A percentile compares a stretch with the other conserved stretches of the same genome.
Evolutionary conservation across 2,113 vertebrate genomes (phyloP).

Genomic region (Bambusicola thoracicus): DNA sequence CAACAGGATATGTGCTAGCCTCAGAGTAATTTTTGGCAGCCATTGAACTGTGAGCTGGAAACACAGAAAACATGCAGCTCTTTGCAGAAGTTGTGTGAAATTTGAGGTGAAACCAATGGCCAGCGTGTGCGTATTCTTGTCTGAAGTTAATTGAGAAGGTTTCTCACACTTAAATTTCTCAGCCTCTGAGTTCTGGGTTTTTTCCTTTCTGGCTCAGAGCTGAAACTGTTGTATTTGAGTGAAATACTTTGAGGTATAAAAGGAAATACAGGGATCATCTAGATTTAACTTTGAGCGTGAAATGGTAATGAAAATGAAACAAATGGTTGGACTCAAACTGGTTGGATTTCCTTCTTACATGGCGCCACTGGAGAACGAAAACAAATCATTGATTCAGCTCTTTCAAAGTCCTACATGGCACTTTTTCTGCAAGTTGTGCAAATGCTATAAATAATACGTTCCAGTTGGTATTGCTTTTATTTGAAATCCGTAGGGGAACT

Average conservation of each 20-base stretch:
- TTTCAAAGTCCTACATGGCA: not conserved
- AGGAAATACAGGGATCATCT: not conserved
- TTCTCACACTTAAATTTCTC: not conserved
- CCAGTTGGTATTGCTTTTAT: not conserved
- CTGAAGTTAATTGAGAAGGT: not conserved
- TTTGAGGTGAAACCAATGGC: constrained; percentile 12
- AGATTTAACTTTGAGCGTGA: not conserved
- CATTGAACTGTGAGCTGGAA: constrained; percentile 32
- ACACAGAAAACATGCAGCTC: not conserved
- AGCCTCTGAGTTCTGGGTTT: not conserved
- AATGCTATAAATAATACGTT: not conserved
- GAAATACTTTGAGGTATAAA: not conserved
- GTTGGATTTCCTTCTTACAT: not conserved
- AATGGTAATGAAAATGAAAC: not conserved
- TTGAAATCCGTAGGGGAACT: not conserved
- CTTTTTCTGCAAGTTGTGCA: not conserved
- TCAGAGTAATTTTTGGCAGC: too few species aligned
- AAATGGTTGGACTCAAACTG: not conserved
- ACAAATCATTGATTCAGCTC: not conserved
- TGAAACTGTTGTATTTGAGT: not conserved
- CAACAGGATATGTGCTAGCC: too few species aligned
- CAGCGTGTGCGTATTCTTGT: not conserved
- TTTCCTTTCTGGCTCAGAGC: not conserved
- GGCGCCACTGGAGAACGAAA: not conserved
- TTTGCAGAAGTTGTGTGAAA: not conserved